Percentiles rank a stretch among this genome's conserved stretches.
phyloP scores from a whole-genome alignment of 2,113 vertebrate species.

The Psephotus haematonotus region DNA sequence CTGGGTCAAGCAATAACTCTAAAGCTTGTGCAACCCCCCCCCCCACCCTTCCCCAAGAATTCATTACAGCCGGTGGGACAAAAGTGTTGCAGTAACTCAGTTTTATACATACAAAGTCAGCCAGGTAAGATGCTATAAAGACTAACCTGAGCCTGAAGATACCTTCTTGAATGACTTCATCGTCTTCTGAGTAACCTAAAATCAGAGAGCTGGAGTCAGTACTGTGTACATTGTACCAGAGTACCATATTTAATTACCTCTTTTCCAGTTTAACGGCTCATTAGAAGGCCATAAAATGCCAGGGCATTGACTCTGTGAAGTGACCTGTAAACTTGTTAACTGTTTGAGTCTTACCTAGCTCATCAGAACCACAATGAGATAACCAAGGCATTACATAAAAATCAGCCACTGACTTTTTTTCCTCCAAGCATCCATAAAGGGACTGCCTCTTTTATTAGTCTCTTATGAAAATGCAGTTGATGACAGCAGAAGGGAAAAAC shows the following conservation, averaged over 20 bases:
- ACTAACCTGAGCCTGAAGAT: slow-evolving; percentile 84
- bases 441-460: not conserved
- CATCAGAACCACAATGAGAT: slow-evolving; percentile 49
- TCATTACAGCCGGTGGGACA: not conserved
- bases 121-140: slow-evolving; percentile 24
- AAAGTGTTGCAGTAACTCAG: not conserved
- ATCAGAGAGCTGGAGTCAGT: slow-evolving; percentile 81
- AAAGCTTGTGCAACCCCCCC: not conserved
- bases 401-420: not conserved
- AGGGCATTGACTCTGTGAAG: slow-evolving; percentile 65
- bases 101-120: not conserved
- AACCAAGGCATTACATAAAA: slow-evolving; percentile 25
- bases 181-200: slow-evolving; percentile 83
- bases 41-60: not conserved
- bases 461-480: not conserved
- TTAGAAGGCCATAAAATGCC: slow-evolving; percentile 73
- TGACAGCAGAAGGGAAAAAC: slow-evolving; percentile 13
- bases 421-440: not conserved
- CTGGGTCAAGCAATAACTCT: not conserved
- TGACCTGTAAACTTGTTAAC: slow-evolving; percentile 68
- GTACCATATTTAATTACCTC: slow-evolving; percentile 71
- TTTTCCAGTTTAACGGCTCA: slow-evolving; percentile 71
- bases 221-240: slow-evolving; percentile 41
- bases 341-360: slow-evolving; percentile 63
- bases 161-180: slow-evolving; percentile 83